These are phyloP conservation scores for Clinocottus analis DNA, from an alignment of 2,113 vertebrate species.

Conservation along the genomic window DNA sequence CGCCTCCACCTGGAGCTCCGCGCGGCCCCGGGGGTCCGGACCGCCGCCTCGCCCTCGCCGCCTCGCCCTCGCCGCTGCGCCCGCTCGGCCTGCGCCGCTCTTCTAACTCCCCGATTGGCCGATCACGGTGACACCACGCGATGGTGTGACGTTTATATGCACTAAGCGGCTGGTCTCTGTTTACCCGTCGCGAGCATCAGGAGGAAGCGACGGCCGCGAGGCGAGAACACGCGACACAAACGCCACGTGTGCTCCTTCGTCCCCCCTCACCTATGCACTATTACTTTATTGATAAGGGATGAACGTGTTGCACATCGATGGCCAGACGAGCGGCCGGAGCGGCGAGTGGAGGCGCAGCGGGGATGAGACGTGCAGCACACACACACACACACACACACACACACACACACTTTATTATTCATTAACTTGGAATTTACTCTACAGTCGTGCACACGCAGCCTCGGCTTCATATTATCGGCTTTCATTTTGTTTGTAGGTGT, in stretches of 20 bases:
- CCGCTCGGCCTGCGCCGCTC: conserved; percentile 65
- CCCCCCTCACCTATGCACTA: conserved; percentile 83
- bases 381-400: conserved; percentile 19
- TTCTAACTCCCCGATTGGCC: conserved; percentile 70
- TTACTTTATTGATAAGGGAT: conserved; percentile 76
- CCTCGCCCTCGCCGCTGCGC: conserved; percentile 38
- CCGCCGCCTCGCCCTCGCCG: conserved; percentile 24
- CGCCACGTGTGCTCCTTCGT: conserved; percentile 73
- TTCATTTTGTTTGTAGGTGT: conserved; percentile 68
- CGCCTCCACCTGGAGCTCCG: conserved; percentile 42
- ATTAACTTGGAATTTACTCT: conserved; percentile 43
- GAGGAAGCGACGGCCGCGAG: conserved; percentile 67
- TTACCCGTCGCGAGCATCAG: conserved; percentile 74
- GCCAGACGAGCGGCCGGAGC: conserved; percentile 58
- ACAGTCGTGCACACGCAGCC: conserved; percentile 51
- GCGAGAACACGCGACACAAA: conserved; percentile 74
- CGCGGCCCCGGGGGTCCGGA: conserved; percentile 43
- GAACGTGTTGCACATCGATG: conserved; percentile 75
- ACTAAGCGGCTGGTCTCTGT: conserved; percentile 80
- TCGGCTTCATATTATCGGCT: conserved; percentile 63
- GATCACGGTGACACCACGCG: conserved; percentile 69
- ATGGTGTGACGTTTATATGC: conserved; percentile 79
- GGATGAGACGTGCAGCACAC: conserved; percentile 35
- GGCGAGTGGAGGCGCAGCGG: conserved; percentile 47
- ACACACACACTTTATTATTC: conserved; percentile 30